These are phyloP conservation scores for Atractosteus spatula DNA, from an alignment of 2,113 vertebrate species.

Conservation along the genomic window DNA sequence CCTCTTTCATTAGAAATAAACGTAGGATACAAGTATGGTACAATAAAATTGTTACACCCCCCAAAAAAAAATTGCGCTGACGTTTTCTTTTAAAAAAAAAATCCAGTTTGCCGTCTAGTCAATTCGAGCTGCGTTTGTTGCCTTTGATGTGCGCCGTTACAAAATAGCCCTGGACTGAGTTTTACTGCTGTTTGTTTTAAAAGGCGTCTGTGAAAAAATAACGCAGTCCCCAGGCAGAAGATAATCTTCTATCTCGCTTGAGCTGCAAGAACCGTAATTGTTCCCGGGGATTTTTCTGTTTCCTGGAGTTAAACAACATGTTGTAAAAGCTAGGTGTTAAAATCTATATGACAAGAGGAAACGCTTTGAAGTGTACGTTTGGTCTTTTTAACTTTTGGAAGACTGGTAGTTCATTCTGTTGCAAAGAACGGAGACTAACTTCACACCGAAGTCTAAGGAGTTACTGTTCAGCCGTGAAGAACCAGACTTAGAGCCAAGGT, in stretches of 20 bases:
- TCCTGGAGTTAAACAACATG: constrained; percentile 56
- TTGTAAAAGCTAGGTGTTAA: constrained; percentile 60
- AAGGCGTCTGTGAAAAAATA: too few relatives aligned
- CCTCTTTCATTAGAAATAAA: neutral
- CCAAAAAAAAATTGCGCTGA: neutral
- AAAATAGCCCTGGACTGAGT: too few relatives aligned
- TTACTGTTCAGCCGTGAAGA: constrained; percentile 36
- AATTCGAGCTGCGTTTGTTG: neutral
- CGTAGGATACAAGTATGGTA: too few relatives aligned
- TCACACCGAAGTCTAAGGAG: constrained; percentile 41
- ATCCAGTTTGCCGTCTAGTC: neutral
- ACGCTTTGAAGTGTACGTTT: constrained; percentile 61
- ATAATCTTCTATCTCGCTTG: neutral
- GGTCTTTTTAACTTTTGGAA: constrained; percentile 49
- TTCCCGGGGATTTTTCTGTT: constrained; percentile 30
- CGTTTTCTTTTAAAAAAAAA: neutral
- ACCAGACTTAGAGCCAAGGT: constrained; percentile 37
- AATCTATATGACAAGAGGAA: constrained; percentile 48
- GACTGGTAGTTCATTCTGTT: constrained; percentile 53
- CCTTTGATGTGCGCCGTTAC: too few relatives aligned
- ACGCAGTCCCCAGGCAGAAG: neutral
- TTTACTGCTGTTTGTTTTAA: too few relatives aligned
- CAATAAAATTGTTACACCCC: too few relatives aligned
- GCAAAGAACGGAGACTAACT: constrained; percentile 29
- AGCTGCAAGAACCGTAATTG: constrained; percentile 42